Conservation (phyloP, 2,888 invertebrate species). For the Ennomos fuscantarius region DNA sequence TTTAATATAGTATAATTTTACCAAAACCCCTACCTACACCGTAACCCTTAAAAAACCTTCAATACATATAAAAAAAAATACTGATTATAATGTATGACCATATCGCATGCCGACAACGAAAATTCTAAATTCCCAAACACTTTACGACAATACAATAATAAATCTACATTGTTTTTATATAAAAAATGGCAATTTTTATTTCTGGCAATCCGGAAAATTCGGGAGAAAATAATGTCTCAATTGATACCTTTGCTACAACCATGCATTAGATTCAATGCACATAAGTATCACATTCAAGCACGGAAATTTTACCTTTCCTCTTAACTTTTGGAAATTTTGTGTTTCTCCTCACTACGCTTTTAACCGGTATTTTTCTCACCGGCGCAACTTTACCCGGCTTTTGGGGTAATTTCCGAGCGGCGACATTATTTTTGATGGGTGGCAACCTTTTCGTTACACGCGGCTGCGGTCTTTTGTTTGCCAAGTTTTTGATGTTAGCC, state of each 20-base stretch:
- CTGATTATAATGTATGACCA: no score
- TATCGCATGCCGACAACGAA: no score
- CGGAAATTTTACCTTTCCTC: constrained; percentile 67
- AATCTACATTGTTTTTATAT: no score
- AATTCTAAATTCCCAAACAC: no score
- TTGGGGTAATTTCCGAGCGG: constrained; percentile 52
- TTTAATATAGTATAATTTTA: no score
- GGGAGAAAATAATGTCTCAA: no score
- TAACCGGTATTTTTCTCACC: constrained; percentile 60
- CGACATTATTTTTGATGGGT: constrained; percentile 34
- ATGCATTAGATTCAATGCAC: constrained; percentile 37
- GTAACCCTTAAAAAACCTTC: no score
- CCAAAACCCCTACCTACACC: no score
- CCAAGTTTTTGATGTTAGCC: constrained; percentile 5
- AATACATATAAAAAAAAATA: no score
- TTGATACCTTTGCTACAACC: constrained; percentile 27
- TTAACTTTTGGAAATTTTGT: constrained; percentile 61
- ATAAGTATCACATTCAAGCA: constrained; percentile 17
- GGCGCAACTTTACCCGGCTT: constrained; percentile 49
- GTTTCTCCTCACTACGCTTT: constrained; percentile 66
- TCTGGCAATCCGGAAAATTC: no score
- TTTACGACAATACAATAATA: no score
- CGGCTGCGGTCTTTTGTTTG: constrained; percentile 26
- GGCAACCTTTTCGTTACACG: constrained; percentile 47
- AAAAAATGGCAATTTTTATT: no score